Conservation (phyloP, 1,140 invertebrate genomes). For the Lepidurus arcticus region DNA sequence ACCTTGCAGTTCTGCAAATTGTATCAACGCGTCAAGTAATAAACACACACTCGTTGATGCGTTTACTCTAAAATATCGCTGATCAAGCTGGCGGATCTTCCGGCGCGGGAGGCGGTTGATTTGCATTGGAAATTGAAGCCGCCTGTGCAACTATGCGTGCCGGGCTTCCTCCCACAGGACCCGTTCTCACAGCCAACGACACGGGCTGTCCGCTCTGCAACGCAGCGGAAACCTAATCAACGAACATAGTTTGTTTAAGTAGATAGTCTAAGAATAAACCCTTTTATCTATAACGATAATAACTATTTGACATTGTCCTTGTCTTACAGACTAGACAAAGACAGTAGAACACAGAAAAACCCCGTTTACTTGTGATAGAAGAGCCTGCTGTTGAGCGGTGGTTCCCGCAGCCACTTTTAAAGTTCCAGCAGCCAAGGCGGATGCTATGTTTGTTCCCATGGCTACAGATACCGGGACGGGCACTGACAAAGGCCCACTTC, state of each 20-base stretch:
- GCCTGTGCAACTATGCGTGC: background rate
- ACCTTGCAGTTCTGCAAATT: background rate
- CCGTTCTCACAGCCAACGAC: constrained; percentile 31
- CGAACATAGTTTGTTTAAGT: too few relatives aligned
- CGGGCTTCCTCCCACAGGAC: constrained; percentile 6
- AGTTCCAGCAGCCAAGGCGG: constrained; percentile 38
- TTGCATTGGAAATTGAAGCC: background rate
- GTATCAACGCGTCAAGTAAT: background rate
- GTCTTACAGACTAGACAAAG: too few relatives aligned
- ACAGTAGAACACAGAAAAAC: too few relatives aligned
- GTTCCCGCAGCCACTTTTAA: constrained; percentile 40
- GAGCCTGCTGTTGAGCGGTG: constrained; percentile 40
- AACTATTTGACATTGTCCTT: too few relatives aligned
- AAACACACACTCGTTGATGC: background rate
- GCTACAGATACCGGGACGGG: constrained; percentile 1
- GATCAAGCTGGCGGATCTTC: background rate
- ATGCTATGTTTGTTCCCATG: constrained; percentile 37
- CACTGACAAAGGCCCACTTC: background rate
- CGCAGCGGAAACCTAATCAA: constrained; percentile 39
- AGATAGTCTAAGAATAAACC: too few relatives aligned
- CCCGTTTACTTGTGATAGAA: constrained; percentile 41
- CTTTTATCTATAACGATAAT: too few relatives aligned
- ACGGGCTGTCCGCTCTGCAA: constrained; percentile 40
- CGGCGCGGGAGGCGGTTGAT: background rate
- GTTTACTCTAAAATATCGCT: background rate